Percentiles rank a stretch among this genome's conserved stretches.
phyloP scores from a whole-genome alignment of 2,888 invertebrate genomes.

The Bombylius discolor region DNA sequence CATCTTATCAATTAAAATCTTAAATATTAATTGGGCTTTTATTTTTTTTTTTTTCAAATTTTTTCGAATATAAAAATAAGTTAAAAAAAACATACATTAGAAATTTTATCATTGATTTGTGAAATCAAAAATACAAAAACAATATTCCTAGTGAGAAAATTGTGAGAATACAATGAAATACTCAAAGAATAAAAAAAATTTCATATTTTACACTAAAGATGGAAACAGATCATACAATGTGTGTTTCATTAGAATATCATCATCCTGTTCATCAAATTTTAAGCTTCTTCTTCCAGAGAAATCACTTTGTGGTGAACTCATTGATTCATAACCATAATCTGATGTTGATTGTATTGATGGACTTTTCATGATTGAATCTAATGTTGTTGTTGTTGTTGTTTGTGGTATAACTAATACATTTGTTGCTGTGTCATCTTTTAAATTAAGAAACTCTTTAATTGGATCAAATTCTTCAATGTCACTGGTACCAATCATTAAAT shows the following conservation, averaged over 20 bases:
- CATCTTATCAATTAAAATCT: too few species aligned
- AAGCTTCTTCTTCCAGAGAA: neutral
- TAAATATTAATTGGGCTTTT: too few species aligned
- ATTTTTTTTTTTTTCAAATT: too few species aligned
- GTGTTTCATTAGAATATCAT: neutral
- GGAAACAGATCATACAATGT: neutral
- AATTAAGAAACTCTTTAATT: slow-evolving; percentile 24
- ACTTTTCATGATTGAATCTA: slow-evolving; percentile 15
- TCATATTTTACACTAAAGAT: neutral
- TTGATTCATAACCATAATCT: slow-evolving; percentile 54
- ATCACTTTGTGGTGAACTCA: slow-evolving; percentile 42
- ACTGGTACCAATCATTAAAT: slow-evolving; percentile 23
- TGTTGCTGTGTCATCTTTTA: neutral
- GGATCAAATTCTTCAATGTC: slow-evolving; percentile 26
- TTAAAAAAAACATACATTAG: too few species aligned
- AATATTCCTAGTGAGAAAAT: too few species aligned
- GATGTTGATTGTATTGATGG: slow-evolving; percentile 28
- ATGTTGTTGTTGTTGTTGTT: too few species aligned
- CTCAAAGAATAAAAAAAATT: too few species aligned
- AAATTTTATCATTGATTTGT: too few species aligned
- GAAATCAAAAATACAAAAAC: too few species aligned
- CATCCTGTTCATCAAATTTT: neutral
- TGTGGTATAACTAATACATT: too few species aligned
- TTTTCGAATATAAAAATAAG: too few species aligned
- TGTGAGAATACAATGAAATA: too few species aligned